Base-by-base conservation (phyloP, 2,888 invertebrate genomes). In the Hypselothyrea guttata region DNA sequence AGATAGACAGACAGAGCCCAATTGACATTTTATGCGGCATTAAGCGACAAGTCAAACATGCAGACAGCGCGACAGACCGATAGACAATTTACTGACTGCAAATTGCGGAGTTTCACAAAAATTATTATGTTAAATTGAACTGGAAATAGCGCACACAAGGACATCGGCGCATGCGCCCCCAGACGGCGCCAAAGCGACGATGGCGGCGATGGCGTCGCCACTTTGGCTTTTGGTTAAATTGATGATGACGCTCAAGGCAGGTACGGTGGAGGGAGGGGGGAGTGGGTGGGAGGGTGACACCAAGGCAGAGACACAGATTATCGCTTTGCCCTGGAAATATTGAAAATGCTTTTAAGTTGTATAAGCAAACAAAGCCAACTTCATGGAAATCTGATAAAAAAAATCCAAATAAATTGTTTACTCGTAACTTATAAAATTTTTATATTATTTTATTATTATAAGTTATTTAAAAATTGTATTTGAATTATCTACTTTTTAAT, bases 141-240 rank as follows among this genome's bases (percentile, higher is more conserved):
- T 70, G 64, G 62, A 85, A 82, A 85, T 82, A 84, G 86, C 84
- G 77, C 86, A 84, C 86, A 84, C 81, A 82, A 82, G 86, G 86
- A 82, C 81, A 84, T 74, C 82, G 65, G 67, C 74, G 71, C 67
- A 74, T 70, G 71, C 84, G 84, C 78, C 78, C 58, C 77, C 82
- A 78, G 78, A 78, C 79, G 84, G 83, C 85, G 84, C 85, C 85
- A 78, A 54, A 11, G 46, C 60, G 74, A 58, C 75, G 79, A 51
- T 58, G 74, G 58, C 75, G 79, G 47, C 49, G 55, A 52, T 67
- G 60, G 48, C 69, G 81, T 57, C 71, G 63, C 44, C 63, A 73
- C 76, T 54, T 75, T 22, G 3, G 22, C 22, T 22, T 75, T 62
- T 69, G 72, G 49, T 72, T 83, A 85, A 85, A 85, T 81, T 85